phyloP scores from a whole-genome alignment of 2,113 vertebrate species.

The Crocuta crocuta region DNA sequence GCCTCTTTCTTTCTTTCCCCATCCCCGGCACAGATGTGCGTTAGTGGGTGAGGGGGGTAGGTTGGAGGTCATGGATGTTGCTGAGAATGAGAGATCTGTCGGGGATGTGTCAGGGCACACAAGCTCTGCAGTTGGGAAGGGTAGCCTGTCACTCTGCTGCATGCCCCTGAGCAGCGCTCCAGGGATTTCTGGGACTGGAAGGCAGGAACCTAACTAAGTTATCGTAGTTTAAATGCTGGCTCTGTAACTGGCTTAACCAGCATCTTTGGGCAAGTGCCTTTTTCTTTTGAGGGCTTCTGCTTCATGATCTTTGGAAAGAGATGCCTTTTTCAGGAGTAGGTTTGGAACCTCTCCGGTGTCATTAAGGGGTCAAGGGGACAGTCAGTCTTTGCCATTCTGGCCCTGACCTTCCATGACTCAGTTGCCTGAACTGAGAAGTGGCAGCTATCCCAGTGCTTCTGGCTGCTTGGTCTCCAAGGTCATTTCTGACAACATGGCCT shows the following conservation, averaged over 20 bases:
- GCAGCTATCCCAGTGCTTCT: background rate
- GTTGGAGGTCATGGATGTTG: background rate
- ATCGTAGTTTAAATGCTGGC: background rate
- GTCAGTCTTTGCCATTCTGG: background rate
- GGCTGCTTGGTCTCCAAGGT: conserved; percentile 29
- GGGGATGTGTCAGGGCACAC: background rate
- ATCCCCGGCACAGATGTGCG: background rate
- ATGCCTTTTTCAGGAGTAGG: background rate
- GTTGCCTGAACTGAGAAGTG: background rate
- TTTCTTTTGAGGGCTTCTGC: background rate
- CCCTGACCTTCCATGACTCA: conserved; percentile 34
- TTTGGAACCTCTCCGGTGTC: background rate
- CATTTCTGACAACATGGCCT: background rate
- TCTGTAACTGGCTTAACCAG: background rate
- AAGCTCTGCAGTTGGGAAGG: background rate
- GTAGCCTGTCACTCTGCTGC: background rate
- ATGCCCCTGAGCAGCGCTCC: accelerated
- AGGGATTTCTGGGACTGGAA: background rate
- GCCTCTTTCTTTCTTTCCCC: background rate
- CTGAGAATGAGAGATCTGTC: background rate
- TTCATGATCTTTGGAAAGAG: background rate
- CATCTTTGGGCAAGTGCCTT: background rate
- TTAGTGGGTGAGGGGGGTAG: no score
- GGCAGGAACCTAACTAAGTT: background rate
- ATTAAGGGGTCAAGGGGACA: background rate